phyloP scores from a whole-genome alignment of 2,113 vertebrate species.

The Planiliza haematocheilus region DNA sequence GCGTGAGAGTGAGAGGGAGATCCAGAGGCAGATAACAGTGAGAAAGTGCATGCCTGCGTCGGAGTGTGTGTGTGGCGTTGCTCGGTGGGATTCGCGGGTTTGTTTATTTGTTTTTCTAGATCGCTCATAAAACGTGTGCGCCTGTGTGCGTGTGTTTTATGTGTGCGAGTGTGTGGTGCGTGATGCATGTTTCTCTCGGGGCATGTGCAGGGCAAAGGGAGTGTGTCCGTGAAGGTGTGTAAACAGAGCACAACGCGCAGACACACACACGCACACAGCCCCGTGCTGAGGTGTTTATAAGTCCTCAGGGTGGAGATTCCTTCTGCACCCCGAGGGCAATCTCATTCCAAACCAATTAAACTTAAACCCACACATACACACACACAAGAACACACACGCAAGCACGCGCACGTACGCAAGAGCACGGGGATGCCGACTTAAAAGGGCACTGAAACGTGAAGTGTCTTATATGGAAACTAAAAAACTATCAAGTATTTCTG shows the following conservation, averaged over 20 bases:
- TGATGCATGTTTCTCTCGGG: conserved; percentile 36
- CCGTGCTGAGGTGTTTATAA: conserved; percentile 68
- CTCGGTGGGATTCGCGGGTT: conserved; percentile 44
- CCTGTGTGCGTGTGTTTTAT: conserved; percentile 10
- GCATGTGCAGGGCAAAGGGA: conserved; percentile 52
- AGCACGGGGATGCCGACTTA: conserved; percentile 12
- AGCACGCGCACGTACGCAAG: conserved; percentile 12
- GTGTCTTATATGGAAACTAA: too few relatives aligned
- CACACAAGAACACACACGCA: conserved; percentile 9
- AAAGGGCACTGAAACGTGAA: background rate
- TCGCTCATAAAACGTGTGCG: conserved; percentile 58
- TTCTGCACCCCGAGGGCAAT: conserved; percentile 44
- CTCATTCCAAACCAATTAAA: conserved; percentile 49
- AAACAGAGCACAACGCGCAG: conserved; percentile 30
- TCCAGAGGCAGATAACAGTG: conserved; percentile 13
- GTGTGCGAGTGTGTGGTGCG: background rate
- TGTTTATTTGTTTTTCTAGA: conserved; percentile 74
- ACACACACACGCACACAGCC: conserved; percentile 34
- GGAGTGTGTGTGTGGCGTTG: conserved; percentile 14
- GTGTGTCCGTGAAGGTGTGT: conserved; percentile 50
- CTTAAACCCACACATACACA: background rate
- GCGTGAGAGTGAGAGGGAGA: conserved; percentile 5
- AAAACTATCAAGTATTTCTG: too few relatives aligned
- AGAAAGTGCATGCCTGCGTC: conserved; percentile 36
- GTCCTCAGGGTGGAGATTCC: conserved; percentile 54